phyloP scores from a whole-genome alignment of 2,888 invertebrate species.

The Campoplex capitator region DNA sequence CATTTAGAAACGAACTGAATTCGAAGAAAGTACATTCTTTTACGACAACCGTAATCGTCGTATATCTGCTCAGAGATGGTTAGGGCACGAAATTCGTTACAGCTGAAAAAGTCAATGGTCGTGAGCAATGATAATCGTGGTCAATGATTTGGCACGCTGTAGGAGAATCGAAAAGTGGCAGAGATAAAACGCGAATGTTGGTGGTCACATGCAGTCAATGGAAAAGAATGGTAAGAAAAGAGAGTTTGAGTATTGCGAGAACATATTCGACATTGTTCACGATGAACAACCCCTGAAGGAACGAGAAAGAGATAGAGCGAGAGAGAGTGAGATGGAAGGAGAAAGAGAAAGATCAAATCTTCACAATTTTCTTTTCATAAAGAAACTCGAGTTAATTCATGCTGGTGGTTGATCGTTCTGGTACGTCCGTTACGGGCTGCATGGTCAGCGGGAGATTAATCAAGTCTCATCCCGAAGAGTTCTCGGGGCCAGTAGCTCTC shows the following conservation, averaged over 20 bases:
- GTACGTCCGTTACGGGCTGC: conserved; percentile 51
- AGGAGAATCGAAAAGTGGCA: conserved; percentile 58
- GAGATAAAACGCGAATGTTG: conserved; percentile 46
- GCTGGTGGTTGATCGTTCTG: conserved; percentile 54
- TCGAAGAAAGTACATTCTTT: neutral
- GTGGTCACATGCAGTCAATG: conserved; percentile 14
- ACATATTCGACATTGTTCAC: conserved; percentile 34
- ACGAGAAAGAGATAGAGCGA: conserved; percentile 13
- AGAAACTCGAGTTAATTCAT: conserved; percentile 64
- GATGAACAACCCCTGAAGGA: conserved; percentile 16
- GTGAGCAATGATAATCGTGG: neutral
- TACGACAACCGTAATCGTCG: neutral
- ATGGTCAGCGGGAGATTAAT: conserved; percentile 70
- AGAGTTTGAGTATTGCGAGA: conserved; percentile 42
- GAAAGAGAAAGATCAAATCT: conserved; percentile 47
- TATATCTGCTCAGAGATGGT: neutral
- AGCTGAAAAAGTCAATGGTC: neutral
- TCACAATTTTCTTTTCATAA: conserved; percentile 69
- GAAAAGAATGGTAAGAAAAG: conserved; percentile 27
- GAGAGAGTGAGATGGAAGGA: conserved; percentile 40
- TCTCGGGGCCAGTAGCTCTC: conserved; percentile 46
- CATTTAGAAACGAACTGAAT: neutral
- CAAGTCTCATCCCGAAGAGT: conserved; percentile 53
- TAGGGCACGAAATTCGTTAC: neutral
- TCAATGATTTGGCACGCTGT: conserved; percentile 56